Conservation (phyloP, 2,797 vertebrate species). For the Tragelaphus eurycerus region DNA sequence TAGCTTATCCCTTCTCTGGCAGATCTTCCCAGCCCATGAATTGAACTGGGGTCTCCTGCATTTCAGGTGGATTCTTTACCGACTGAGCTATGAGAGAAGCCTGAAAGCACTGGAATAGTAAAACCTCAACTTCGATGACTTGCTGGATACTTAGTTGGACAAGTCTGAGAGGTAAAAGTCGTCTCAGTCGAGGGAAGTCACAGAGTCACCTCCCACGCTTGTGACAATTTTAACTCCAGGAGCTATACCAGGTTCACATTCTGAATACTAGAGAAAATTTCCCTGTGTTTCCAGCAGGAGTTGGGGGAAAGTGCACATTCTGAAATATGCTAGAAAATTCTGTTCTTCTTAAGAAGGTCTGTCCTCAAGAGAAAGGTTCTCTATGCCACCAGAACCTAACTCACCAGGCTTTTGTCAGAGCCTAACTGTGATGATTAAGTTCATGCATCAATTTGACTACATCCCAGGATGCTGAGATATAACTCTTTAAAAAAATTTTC, state of each 20-base stretch:
- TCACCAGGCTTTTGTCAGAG: neutral
- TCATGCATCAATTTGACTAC: neutral
- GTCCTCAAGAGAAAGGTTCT: neutral
- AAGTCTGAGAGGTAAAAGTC: neutral
- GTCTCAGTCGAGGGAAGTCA: neutral
- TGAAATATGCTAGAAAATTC: neutral
- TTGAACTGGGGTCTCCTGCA: neutral
- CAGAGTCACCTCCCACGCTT: neutral
- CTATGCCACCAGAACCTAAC: neutral
- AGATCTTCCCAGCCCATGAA: neutral
- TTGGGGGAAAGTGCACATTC: neutral
- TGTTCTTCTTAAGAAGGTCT: neutral
- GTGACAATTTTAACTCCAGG: neutral
- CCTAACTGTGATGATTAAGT: neutral
- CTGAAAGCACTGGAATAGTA: neutral
- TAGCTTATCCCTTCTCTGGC: neutral
- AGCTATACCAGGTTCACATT: neutral
- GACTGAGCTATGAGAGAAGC: neutral
- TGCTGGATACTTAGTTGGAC: neutral
- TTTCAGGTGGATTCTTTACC: neutral
- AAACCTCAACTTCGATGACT: neutral
- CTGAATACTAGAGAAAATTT: neutral
- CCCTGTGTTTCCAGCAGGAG: neutral
- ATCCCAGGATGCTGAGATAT: neutral
- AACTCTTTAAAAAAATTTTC: neutral